phyloP scores from a whole-genome alignment of 2,113 vertebrate genomes.

The Micronycteris hirsuta region DNA sequence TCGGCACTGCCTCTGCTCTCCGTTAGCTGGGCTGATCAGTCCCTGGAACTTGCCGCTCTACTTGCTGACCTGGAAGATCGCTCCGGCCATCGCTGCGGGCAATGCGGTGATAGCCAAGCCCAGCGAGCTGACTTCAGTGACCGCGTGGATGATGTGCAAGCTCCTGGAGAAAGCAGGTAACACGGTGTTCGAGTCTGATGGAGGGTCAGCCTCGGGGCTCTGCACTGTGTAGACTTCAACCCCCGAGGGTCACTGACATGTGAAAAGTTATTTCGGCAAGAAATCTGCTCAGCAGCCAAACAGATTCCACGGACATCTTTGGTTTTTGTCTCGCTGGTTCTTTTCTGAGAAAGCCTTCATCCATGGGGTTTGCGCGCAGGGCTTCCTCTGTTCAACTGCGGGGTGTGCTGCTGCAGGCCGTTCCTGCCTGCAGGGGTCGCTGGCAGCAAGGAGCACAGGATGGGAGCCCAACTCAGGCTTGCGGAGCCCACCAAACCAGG shows the following conservation, averaged over 20 bases:
- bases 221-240: not conserved
- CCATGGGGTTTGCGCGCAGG: fast-evolving
- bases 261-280: not conserved
- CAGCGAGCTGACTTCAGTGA: conserved; percentile 98
- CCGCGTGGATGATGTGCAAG: conserved; percentile 97
- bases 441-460: not conserved
- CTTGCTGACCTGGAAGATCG: conserved; percentile 97
- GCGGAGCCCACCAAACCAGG: not conserved
- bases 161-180: conserved; percentile 91
- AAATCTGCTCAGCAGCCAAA: not conserved
- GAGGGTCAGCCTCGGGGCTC: not conserved
- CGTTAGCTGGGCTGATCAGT: conserved; percentile 92
- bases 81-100: conserved; percentile 91
- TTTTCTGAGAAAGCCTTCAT: not conserved
- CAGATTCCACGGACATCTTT: not conserved
- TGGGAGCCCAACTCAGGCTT: fast-evolving
- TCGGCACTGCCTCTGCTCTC: not conserved
- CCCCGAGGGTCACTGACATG: not conserved
- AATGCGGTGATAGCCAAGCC: conserved; percentile 98
- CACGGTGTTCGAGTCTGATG: too few species aligned
- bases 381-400: not conserved
- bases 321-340: not conserved
- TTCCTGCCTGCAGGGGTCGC: fast-evolving
- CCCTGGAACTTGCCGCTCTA: conserved; percentile 98
- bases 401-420: fast-evolving